Percentiles rank a stretch among this genome's conserved stretches.
phyloP scores from a whole-genome alignment of 2,113 vertebrate species.

The Phalacrocorax carbo region DNA sequence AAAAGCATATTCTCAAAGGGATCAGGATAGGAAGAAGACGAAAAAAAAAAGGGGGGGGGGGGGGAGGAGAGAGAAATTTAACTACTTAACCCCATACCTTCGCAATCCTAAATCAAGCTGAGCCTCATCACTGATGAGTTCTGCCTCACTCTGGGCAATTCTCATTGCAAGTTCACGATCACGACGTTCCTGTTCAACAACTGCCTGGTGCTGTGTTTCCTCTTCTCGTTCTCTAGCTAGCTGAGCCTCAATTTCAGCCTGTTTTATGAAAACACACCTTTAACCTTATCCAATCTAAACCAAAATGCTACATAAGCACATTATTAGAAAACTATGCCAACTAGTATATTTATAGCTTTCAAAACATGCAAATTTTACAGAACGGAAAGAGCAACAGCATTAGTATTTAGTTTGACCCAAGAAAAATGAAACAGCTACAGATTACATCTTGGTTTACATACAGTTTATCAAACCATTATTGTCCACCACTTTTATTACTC shows the following conservation, averaged over 20 bases:
- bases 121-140: slow-evolving; percentile 90
- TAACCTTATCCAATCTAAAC: not conserved
- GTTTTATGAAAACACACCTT: not conserved
- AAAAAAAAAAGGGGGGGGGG: no score
- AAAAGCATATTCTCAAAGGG: not conserved
- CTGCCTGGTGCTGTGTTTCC: slow-evolving; percentile 81
- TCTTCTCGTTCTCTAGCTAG: slow-evolving; percentile 86
- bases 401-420: not conserved
- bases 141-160: slow-evolving; percentile 91
- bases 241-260: slow-evolving; percentile 92
- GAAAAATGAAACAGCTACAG: not conserved
- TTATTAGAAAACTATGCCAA: not conserved
- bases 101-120: slow-evolving; percentile 79
- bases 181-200: slow-evolving; percentile 91
- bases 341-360: not conserved
- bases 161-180: slow-evolving; percentile 93
- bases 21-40: not conserved
- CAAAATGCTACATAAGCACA: not conserved
- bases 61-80: not conserved
- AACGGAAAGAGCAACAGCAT: not conserved
- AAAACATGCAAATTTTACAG: not conserved
- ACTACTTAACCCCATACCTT: slow-evolving; percentile 76
- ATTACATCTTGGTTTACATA: not conserved
- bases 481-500: not conserved
- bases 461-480: not conserved